A percentile compares a stretch with the other conserved stretches of the same genome.
These are phyloP conservation scores for Neosilurus hyrtlii DNA, from an alignment of 2,797 vertebrate species.

Conservation along the genomic window DNA sequence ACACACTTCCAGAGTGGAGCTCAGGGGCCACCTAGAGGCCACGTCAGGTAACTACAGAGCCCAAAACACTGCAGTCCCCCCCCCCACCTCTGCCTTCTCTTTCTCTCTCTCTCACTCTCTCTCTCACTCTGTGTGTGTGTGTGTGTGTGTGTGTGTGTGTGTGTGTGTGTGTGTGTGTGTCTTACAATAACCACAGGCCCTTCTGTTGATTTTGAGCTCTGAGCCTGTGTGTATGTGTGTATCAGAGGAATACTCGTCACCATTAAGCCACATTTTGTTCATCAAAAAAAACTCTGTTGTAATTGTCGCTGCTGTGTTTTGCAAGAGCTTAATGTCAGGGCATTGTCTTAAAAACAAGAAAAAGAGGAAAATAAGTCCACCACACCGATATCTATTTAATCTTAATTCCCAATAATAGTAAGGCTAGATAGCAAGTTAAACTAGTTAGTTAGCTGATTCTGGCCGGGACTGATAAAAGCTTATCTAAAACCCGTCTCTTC, in stretches of 20 bases:
- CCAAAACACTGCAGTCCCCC: constrained; percentile 66
- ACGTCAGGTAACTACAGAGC: constrained; percentile 57
- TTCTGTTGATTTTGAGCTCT: constrained; percentile 29
- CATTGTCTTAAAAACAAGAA: neutral
- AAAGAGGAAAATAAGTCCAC: neutral
- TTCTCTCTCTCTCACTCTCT: constrained; percentile 20
- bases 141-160: constrained; percentile 9
- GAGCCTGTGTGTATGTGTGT: neutral
- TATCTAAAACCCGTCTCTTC: neutral
- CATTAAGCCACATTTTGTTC: neutral
- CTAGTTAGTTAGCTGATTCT: neutral
- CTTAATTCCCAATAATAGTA: neutral
- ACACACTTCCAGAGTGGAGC: constrained; percentile 56
- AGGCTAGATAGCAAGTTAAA: neutral
- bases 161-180: constrained; percentile 20
- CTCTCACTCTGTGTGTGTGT: neutral
- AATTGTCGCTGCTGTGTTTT: neutral
- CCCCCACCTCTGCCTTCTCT: constrained; percentile 19
- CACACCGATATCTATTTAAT: neutral
- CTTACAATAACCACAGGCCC: constrained; percentile 40
- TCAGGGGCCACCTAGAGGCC: constrained; percentile 64
- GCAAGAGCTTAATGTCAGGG: neutral
- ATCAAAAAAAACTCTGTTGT: neutral
- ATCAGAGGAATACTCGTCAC: constrained; percentile 17
- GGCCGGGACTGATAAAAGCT: neutral